Percentiles rank a stretch among this genome's conserved stretches.
These are phyloP conservation scores for Lepidonotus clava DNA, from an alignment of 2,888 invertebrate species.

Conservation along the genomic window DNA sequence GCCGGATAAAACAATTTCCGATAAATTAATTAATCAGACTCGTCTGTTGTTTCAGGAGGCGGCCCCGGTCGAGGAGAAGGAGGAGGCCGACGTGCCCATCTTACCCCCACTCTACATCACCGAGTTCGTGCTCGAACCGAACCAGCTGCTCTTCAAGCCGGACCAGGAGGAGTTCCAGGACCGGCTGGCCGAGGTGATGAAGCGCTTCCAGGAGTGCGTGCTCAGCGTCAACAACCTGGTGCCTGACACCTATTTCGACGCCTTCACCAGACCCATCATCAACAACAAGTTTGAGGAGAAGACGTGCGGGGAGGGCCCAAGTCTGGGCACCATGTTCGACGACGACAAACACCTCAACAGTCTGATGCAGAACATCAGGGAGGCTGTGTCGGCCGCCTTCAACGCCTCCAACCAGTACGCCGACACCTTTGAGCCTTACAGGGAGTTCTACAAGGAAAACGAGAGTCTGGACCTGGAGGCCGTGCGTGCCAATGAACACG, in stretches of 20 bases:
- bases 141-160: slow-evolving; percentile 82
- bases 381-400: slow-evolving; percentile 84
- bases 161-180: slow-evolving; percentile 84
- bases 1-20: too few relatives aligned
- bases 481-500: slow-evolving; percentile 85
- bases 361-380: slow-evolving; percentile 84
- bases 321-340: slow-evolving; percentile 86
- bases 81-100: slow-evolving; percentile 72
- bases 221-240: slow-evolving; percentile 87
- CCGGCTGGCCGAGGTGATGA: slow-evolving; percentile 84
- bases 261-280: slow-evolving; percentile 91
- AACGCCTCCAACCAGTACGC: slow-evolving; percentile 85
- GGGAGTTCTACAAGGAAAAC: slow-evolving; percentile 87
- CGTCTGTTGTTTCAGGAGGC: too few relatives aligned
- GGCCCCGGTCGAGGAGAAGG: slow-evolving; percentile 18
- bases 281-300: slow-evolving; percentile 91
- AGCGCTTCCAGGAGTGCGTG: slow-evolving; percentile 83
- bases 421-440: slow-evolving; percentile 85
- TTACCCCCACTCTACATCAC: slow-evolving; percentile 79
- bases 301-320: slow-evolving; percentile 88
- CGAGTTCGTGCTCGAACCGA: slow-evolving; percentile 78
- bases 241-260: slow-evolving; percentile 86
- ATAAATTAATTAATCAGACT: too few relatives aligned
- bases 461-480: slow-evolving; percentile 84
- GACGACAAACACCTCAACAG: slow-evolving; percentile 84